Evolutionary conservation across 2,888 invertebrate genomes (phyloP).

Genomic region (Rhamnusium bicolor): DNA sequence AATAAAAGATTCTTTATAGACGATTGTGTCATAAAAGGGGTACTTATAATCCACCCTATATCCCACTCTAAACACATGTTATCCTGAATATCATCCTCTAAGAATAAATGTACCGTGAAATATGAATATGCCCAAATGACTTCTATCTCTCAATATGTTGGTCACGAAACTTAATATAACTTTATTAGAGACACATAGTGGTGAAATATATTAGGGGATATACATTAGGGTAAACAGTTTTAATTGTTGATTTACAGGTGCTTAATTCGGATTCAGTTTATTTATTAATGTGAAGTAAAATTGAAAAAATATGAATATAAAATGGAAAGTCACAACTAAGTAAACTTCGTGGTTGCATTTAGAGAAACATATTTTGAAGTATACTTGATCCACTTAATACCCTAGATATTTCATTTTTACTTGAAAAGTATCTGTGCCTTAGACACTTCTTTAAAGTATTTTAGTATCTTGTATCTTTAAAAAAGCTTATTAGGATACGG

Average conservation of each 20-base stretch:
- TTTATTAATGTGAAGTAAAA: too few species aligned
- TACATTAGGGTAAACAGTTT: not conserved
- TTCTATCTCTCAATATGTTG: slow-evolving; percentile 29
- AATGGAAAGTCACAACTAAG: too few species aligned
- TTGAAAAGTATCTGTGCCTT: too few species aligned
- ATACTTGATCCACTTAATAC: too few species aligned
- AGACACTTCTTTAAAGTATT: too few species aligned
- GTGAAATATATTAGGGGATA: not conserved
- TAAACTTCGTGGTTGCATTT: too few species aligned
- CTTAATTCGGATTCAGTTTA: too few species aligned
- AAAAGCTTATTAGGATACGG: too few species aligned
- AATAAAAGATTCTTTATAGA: not conserved
- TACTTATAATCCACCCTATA: slow-evolving; percentile 15
- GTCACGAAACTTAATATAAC: slow-evolving; percentile 21
- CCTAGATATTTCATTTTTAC: too few species aligned
- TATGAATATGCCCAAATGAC: slow-evolving; percentile 53
- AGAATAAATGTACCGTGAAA: slow-evolving; percentile 55
- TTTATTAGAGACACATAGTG: slow-evolving; percentile 9
- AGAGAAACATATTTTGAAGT: too few species aligned
- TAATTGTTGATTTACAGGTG: not conserved
- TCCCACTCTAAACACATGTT: slow-evolving; percentile 46
- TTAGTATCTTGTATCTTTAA: too few species aligned
- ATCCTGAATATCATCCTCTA: slow-evolving; percentile 52
- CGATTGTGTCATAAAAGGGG: slow-evolving; percentile 11
- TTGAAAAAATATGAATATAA: too few species aligned